These are phyloP conservation scores for Anas platyrhynchos DNA, from an alignment of 2,113 vertebrate species.

Conservation along the genomic window DNA sequence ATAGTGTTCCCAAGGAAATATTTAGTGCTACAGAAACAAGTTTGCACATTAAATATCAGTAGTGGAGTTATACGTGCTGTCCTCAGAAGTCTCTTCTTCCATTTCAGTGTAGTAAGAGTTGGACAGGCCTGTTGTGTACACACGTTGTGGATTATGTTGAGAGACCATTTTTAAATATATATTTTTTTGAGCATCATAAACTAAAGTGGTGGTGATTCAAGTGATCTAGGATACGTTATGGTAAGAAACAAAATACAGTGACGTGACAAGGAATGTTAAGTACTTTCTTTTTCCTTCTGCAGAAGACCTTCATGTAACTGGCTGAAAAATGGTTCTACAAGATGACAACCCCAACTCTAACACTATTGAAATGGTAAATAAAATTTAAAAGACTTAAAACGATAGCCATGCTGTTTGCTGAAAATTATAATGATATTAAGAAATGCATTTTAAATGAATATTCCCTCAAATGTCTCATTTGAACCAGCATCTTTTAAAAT, in stretches of 20 bases:
- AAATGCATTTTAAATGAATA: not conserved
- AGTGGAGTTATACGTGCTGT: not conserved
- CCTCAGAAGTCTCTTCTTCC: not conserved
- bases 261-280: not conserved
- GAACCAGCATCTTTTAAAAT: not conserved
- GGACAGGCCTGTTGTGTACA: not conserved
- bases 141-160: accelerated
- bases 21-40: not conserved
- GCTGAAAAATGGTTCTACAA: constrained; percentile 30
- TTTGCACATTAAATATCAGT: accelerated
- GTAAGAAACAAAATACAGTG: not conserved
- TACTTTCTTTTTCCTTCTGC: not conserved
- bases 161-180: not conserved
- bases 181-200: not conserved
- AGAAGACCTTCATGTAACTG: constrained; percentile 27
- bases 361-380: constrained; percentile 56
- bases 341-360: constrained; percentile 3
- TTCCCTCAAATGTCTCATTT: not conserved
- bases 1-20: not conserved
- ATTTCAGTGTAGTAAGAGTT: not conserved
- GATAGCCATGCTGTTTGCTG: not conserved
- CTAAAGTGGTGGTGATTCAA: not conserved
- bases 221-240: not conserved
- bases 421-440: not conserved
- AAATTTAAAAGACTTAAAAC: not conserved